Percentiles rank a stretch among this genome's conserved stretches.
Conservation (phyloP, 1,140 invertebrate species). For the Drosophila virilis region DNA sequence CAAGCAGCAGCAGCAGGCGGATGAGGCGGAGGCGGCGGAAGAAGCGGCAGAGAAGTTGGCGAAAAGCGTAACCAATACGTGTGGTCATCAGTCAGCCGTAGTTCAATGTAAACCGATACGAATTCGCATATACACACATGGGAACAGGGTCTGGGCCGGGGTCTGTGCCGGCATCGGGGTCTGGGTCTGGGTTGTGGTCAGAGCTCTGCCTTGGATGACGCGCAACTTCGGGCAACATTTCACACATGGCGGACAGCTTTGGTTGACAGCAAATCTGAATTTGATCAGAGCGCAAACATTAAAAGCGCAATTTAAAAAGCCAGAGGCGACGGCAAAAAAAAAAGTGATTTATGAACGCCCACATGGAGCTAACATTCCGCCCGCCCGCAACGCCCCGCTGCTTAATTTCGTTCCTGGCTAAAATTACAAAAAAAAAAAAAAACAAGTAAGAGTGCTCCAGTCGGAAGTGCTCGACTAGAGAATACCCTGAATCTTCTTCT, state of each 20-base stretch:
- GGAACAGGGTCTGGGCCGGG: constrained; percentile 10
- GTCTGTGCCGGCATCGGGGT: constrained; percentile 8
- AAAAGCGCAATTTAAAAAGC: constrained; percentile 71
- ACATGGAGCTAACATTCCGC: constrained; percentile 33
- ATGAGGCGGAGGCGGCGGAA: neutral
- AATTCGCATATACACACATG: constrained; percentile 16
- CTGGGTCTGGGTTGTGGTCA: constrained; percentile 10
- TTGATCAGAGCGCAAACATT: constrained; percentile 59
- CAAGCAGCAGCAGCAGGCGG: constrained; percentile 8
- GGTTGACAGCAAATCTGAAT: constrained; percentile 76
- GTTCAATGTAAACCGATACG: constrained; percentile 74
- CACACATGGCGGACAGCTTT: constrained; percentile 59
- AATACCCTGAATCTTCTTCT: neutral
- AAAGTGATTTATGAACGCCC: constrained; percentile 68
- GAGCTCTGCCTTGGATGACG: constrained; percentile 8
- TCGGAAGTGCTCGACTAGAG: neutral
- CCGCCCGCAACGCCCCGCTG: neutral
- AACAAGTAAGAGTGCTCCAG: neutral
- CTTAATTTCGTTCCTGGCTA: constrained; percentile 28
- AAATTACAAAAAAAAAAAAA: constrained; percentile 49
- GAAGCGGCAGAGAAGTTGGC: constrained; percentile 5
- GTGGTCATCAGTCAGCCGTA: constrained; percentile 72
- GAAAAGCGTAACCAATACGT: constrained; percentile 51
- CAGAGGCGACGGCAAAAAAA: constrained; percentile 36
- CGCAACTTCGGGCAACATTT: constrained; percentile 27